Percentiles rank a stretch among this genome's conserved stretches.
Evolutionary conservation across 2,888 invertebrate species (phyloP).

Genomic region (Melieria crassipennis): DNA sequence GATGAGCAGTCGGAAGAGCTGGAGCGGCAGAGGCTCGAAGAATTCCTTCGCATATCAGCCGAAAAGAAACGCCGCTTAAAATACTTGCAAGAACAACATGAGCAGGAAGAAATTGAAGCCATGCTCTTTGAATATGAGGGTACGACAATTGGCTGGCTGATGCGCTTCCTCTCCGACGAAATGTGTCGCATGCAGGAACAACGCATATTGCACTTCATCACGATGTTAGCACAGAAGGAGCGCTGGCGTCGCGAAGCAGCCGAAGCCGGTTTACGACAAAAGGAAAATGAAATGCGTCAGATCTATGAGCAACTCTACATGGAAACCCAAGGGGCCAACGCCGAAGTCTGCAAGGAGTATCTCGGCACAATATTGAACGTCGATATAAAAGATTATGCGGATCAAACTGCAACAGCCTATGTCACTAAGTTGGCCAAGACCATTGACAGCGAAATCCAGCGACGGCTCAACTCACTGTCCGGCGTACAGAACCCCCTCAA

Average conservation of each 20-base stretch:
- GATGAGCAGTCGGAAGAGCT: constrained; percentile 45
- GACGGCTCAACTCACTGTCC: constrained; percentile 51
- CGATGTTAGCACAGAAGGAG: constrained; percentile 81
- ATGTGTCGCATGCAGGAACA: constrained; percentile 80
- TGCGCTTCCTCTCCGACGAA: constrained; percentile 83
- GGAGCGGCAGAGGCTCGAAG: not conserved
- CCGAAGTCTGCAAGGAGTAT: constrained; percentile 72
- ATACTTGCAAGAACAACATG: constrained; percentile 71
- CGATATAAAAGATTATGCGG: constrained; percentile 70
- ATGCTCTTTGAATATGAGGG: constrained; percentile 78
- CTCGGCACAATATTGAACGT: constrained; percentile 72
- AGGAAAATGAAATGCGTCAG: constrained; percentile 75
- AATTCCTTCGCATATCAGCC: constrained; percentile 51
- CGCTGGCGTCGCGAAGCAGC: constrained; percentile 80
- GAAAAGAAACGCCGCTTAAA: constrained; percentile 69
- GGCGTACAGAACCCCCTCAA: constrained; percentile 52
- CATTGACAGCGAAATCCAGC: constrained; percentile 68
- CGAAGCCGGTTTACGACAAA: constrained; percentile 81
- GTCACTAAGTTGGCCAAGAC: constrained; percentile 69
- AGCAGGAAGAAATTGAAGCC: constrained; percentile 49
- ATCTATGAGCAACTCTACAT: constrained; percentile 86
- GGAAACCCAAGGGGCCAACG: constrained; percentile 67
- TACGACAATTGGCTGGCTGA: constrained; percentile 74
- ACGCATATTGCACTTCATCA: constrained; percentile 80
- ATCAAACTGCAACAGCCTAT: constrained; percentile 68